phyloP scores from a whole-genome alignment of 1,140 invertebrate species.

The Archivesica marissinica region DNA sequence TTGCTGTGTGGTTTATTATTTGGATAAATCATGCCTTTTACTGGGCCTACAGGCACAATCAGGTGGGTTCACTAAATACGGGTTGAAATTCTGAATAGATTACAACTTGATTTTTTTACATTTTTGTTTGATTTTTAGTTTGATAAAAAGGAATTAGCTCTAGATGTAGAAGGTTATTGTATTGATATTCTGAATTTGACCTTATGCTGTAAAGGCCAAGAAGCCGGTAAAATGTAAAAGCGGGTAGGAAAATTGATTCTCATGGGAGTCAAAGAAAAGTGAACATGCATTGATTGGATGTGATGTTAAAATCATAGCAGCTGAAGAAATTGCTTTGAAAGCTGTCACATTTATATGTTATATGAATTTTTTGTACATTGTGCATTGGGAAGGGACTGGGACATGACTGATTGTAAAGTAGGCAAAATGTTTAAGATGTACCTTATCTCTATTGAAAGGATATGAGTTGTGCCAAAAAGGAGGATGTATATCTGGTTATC shows the following conservation, averaged over 20 bases:
- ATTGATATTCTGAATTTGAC: not conserved
- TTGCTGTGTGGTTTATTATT: constrained; percentile 51
- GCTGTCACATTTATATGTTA: not conserved
- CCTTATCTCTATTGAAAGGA: too few relatives aligned
- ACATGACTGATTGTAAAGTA: too few relatives aligned
- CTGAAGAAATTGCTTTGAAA: not conserved
- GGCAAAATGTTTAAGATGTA: not conserved
- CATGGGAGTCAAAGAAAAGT: too few relatives aligned
- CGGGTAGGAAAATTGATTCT: too few relatives aligned
- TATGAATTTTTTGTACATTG: not conserved
- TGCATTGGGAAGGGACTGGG: not conserved
- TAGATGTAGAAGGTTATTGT: not conserved
- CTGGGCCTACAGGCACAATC: not conserved
- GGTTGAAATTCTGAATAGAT: not conserved
- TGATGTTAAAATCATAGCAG: too few relatives aligned
- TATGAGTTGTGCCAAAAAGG: not conserved
- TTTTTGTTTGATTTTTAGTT: not conserved
- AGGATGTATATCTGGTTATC: not conserved
- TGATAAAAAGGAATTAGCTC: not conserved
- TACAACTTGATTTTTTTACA: not conserved
- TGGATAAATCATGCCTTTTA: constrained; percentile 56
- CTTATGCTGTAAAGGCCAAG: not conserved
- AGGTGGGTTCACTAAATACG: constrained; percentile 4
- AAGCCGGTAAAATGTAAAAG: not conserved
- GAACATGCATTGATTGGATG: too few relatives aligned